Conservation (phyloP, 2,888 invertebrate species). For the Drosophila anomelani region DNA sequence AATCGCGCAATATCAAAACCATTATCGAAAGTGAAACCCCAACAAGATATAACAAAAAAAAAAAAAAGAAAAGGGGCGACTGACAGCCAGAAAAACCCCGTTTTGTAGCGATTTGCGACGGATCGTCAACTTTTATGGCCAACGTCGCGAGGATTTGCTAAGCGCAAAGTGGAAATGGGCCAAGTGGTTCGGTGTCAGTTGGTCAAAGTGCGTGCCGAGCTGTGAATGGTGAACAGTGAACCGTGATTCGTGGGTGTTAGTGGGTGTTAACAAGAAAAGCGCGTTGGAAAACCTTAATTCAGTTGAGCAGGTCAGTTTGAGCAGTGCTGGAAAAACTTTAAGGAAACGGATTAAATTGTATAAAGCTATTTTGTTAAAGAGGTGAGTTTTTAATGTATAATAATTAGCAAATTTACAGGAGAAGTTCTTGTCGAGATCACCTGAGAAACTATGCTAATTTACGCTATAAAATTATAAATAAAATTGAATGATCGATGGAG, state of each 20-base stretch:
- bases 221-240: slow-evolving; percentile 26
- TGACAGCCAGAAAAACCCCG: slow-evolving; percentile 15
- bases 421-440: neutral
- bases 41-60: slow-evolving; percentile 22
- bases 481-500: neutral
- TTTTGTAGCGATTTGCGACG: slow-evolving; percentile 59
- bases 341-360: neutral
- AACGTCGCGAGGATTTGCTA: slow-evolving; percentile 51
- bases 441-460: neutral
- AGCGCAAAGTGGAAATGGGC: slow-evolving; percentile 60
- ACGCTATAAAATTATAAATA: neutral
- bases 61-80: slow-evolving; percentile 5
- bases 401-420: too few relatives aligned
- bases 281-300: slow-evolving; percentile 12
- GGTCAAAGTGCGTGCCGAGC: slow-evolving; percentile 68
- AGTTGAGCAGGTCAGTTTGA: slow-evolving; percentile 64
- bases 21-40: slow-evolving; percentile 64
- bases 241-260: slow-evolving; percentile 3
- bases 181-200: slow-evolving; percentile 66
- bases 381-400: slow-evolving; percentile 18
- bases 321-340: neutral
- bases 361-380: neutral
- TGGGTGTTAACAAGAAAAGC: slow-evolving; percentile 29
- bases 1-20: slow-evolving; percentile 68
- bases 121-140: slow-evolving; percentile 69